These are phyloP conservation scores for Tipula lateralis DNA, from an alignment of 2,888 invertebrate genomes.

Conservation along the genomic window DNA sequence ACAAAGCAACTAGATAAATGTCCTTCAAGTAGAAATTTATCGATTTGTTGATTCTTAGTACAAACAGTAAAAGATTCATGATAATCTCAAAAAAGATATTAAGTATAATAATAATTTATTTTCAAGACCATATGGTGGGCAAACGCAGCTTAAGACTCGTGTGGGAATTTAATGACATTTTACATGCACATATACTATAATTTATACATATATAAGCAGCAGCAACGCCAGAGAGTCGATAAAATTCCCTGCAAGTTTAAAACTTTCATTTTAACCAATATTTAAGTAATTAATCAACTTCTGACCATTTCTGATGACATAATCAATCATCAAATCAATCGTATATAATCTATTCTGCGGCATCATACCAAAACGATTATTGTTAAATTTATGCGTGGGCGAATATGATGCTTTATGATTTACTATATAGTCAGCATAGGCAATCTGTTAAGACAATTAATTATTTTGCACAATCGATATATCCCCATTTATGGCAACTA, in stretches of 20 bases:
- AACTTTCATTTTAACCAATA: background rate
- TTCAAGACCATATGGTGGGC: background rate
- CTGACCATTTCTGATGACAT: background rate
- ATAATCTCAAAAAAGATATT: no score
- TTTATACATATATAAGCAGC: background rate
- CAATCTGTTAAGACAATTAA: background rate
- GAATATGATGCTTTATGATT: background rate
- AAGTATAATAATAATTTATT: background rate
- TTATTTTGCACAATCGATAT: background rate
- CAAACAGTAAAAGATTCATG: no score
- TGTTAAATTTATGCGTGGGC: background rate
- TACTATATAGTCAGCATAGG: background rate
- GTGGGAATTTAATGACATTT: background rate
- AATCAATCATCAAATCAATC: background rate
- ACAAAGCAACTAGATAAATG: no score
- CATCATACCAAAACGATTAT: background rate
- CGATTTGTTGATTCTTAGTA: no score
- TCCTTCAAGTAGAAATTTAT: no score
- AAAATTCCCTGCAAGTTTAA: background rate
- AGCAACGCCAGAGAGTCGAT: background rate
- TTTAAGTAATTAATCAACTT: background rate
- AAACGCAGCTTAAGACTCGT: background rate
- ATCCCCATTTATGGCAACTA: background rate
- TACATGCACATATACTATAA: no score
- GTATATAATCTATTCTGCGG: background rate